phyloP scores from a whole-genome alignment of 2,888 invertebrate species.

The Mystacides longicornis region DNA sequence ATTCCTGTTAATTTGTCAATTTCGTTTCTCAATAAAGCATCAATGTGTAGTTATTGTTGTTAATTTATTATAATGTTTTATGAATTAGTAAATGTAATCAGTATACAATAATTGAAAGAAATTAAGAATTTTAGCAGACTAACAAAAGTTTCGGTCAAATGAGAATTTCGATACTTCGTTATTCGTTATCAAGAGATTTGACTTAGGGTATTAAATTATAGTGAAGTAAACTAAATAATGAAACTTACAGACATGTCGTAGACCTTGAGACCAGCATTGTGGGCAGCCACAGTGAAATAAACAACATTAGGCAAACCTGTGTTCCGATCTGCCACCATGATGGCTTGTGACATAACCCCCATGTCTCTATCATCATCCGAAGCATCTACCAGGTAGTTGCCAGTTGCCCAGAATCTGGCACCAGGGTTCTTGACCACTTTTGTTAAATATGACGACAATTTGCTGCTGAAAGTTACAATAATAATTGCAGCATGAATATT shows the following conservation, averaged over 20 bases:
- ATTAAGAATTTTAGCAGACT: no score
- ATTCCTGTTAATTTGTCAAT: no score
- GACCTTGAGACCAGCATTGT: conserved; percentile 49
- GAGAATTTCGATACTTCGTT: no score
- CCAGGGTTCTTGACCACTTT: conserved; percentile 51
- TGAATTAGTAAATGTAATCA: no score
- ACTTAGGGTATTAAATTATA: no score
- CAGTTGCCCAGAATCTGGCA: conserved; percentile 57
- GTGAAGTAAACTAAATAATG: not conserved
- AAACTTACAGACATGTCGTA: conserved; percentile 53
- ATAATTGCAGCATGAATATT: no score
- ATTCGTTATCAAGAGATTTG: no score
- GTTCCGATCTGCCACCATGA: conserved; percentile 57
- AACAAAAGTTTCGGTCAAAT: no score
- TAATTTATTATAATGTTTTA: no score
- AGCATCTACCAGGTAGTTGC: conserved; percentile 64
- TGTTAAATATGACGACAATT: conserved; percentile 57
- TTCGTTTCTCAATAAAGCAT: no score
- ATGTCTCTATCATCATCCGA: conserved; percentile 55
- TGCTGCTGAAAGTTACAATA: conserved; percentile 42
- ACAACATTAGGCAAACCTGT: conserved; percentile 61
- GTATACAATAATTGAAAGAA: no score
- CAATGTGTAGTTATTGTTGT: no score
- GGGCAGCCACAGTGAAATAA: conserved; percentile 48
- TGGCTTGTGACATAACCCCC: conserved; percentile 51